A percentile compares a stretch with the other conserved stretches of the same genome.
Conservation (phyloP, 2,888 invertebrate genomes). For the Cremastobaeus sp. region DNA sequence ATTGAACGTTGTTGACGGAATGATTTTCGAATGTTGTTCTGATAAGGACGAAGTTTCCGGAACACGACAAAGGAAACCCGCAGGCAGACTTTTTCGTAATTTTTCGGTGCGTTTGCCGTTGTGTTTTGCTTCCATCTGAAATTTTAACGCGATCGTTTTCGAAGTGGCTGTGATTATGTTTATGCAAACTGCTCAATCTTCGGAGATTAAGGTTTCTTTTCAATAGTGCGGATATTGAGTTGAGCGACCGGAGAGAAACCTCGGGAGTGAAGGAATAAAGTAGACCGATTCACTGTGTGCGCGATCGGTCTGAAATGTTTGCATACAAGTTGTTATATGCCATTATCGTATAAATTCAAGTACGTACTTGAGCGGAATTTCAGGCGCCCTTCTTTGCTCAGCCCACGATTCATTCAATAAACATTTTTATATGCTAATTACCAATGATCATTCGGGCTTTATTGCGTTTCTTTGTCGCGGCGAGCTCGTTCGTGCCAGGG, state of each 20-base stretch:
- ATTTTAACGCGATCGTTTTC: slow-evolving; percentile 11
- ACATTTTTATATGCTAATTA: slow-evolving; percentile 36
- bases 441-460: slow-evolving; percentile 16
- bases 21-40: too few relatives aligned
- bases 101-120: background rate
- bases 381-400: slow-evolving; percentile 5
- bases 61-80: too few relatives aligned
- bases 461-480: too few relatives aligned
- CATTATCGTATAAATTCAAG: slow-evolving; percentile 28
- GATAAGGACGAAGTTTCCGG: too few relatives aligned
- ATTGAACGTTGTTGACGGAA: too few relatives aligned
- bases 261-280: slow-evolving; percentile 42
- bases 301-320: slow-evolving; percentile 43
- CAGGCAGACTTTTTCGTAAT: too few relatives aligned
- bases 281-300: slow-evolving; percentile 38
- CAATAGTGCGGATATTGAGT: slow-evolving; percentile 47
- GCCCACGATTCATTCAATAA: too few relatives aligned
- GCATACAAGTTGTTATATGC: slow-evolving; percentile 21
- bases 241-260: slow-evolving; percentile 58
- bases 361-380: slow-evolving; percentile 31
- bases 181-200: slow-evolving; percentile 27
- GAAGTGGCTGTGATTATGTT: slow-evolving; percentile 39
- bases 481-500: too few relatives aligned
- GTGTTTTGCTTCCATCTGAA: background rate
- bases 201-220: slow-evolving; percentile 42